These are phyloP conservation scores for Cantharis rufa DNA, from an alignment of 2,888 invertebrate species.

Conservation along the genomic window DNA sequence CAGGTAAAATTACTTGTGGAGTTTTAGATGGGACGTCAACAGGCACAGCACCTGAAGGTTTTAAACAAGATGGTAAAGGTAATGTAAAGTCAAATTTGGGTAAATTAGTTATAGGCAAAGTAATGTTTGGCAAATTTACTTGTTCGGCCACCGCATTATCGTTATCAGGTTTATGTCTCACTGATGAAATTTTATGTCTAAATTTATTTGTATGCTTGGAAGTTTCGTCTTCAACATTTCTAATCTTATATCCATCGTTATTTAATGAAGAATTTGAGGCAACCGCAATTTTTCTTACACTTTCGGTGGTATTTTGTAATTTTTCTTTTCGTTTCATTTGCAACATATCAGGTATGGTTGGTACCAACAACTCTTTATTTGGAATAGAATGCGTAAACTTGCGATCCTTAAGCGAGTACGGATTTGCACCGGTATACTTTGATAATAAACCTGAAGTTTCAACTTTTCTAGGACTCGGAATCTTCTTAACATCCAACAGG, in stretches of 20 bases:
- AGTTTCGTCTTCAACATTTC: conserved; percentile 32
- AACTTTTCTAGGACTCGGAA: conserved; percentile 60
- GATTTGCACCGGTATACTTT: conserved; percentile 47
- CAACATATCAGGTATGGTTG: conserved; percentile 66
- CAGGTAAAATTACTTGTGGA: background rate
- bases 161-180: conserved; percentile 38
- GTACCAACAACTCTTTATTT: conserved; percentile 62
- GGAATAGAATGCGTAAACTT: conserved; percentile 36
- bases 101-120: conserved; percentile 61
- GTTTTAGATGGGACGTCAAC: background rate
- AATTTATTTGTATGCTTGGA: conserved; percentile 56
- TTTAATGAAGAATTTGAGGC: conserved; percentile 58
- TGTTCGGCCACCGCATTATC: conserved; percentile 51
- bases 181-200: conserved; percentile 49
- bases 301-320: conserved; percentile 64
- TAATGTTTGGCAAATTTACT: conserved; percentile 59
- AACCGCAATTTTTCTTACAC: conserved; percentile 65
- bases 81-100: conserved; percentile 62
- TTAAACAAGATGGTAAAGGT: conserved; percentile 43
- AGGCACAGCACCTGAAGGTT: conserved; percentile 10
- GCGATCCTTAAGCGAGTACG: conserved; percentile 42
- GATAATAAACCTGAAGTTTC: conserved; percentile 39
- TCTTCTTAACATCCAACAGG: conserved; percentile 75
- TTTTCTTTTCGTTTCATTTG: conserved; percentile 63
- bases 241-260: conserved; percentile 48